phyloP scores from a whole-genome alignment of 37 sponge, comb jelly and placozoan species.

The Bolinopsis microptera region DNA sequence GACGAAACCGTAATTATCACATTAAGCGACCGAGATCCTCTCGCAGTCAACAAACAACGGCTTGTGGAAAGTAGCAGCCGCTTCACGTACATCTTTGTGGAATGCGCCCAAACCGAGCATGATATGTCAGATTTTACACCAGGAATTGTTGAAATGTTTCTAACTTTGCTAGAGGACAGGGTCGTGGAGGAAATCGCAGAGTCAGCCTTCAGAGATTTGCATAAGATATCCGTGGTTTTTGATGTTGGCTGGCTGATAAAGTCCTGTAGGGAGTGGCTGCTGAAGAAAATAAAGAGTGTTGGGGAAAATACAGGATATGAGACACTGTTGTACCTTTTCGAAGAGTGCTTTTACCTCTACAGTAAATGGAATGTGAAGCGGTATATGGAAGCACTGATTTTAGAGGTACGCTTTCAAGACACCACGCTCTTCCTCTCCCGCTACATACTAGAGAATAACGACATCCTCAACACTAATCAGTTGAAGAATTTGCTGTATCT shows the following conservation, averaged over 20 bases:
- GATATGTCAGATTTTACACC: neutral
- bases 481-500: neutral
- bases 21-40: neutral
- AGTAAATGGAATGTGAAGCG: neutral
- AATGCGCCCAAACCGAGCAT: neutral
- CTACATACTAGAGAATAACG: neutral
- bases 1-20: neutral
- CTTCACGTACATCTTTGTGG: neutral
- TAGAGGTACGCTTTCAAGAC: neutral
- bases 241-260: neutral
- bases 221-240: neutral
- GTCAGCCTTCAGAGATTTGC: neutral
- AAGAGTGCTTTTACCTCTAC: neutral
- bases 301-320: neutral
- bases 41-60: neutral
- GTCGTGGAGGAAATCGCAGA: neutral
- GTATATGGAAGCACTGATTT: neutral
- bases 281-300: neutral
- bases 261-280: neutral
- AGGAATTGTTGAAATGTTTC: neutral
- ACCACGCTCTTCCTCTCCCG: neutral
- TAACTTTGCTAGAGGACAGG: neutral
- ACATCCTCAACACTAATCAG: neutral
- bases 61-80: neutral
- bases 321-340: neutral